Evolutionary conservation across 2,113 vertebrate species (phyloP).

Genomic region (Galemys pyrenaicus): DNA sequence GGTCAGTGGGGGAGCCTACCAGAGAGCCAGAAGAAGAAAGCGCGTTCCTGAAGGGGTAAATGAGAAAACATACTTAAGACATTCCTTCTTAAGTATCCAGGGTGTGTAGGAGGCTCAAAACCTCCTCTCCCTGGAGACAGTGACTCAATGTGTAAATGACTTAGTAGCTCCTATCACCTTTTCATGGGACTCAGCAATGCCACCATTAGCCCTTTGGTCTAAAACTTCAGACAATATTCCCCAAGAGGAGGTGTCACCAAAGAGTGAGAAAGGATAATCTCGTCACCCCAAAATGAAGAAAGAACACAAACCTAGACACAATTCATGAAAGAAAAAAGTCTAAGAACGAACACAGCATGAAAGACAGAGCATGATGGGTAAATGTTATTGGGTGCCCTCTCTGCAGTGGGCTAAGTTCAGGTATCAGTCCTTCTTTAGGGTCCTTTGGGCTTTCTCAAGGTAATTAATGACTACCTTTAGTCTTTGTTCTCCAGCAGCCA

Average conservation of each 20-base stretch:
- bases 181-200: not conserved
- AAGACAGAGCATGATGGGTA: not conserved
- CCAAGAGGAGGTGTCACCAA: not conserved
- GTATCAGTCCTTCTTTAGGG: not conserved
- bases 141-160: not conserved
- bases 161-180: not conserved
- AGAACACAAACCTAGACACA: not conserved
- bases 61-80: conserved; percentile 56
- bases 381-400: not conserved
- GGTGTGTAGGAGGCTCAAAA: not conserved
- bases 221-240: not conserved
- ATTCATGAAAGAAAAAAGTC: not conserved
- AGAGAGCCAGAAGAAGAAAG: not conserved
- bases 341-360: not conserved
- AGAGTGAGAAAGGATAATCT: not conserved
- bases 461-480: not conserved
- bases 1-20: not conserved
- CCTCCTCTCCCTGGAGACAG: not conserved
- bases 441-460: not conserved
- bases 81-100: not conserved
- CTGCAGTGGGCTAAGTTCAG: not conserved
- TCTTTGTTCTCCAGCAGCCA: not conserved
- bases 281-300: not conserved
- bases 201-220: not conserved
- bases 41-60: not conserved